These are phyloP conservation scores for Chymomyza amoena DNA, from an alignment of 2,888 invertebrate species.

Conservation along the genomic window DNA sequence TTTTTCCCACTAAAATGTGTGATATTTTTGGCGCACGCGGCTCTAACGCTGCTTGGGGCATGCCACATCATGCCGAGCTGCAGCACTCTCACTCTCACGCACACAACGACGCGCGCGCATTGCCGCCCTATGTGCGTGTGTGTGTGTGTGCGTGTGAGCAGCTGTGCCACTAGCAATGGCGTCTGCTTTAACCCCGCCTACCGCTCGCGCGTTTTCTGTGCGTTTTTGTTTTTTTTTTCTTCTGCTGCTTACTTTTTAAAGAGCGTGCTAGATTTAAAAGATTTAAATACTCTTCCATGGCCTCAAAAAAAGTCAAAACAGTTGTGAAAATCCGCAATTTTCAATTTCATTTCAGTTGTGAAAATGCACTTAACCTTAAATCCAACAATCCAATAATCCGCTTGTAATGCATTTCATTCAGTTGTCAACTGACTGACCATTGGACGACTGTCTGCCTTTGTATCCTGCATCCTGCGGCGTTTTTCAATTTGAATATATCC, in stretches of 20 bases:
- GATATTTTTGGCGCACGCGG: slow-evolving; percentile 52
- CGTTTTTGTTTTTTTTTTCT: slow-evolving; percentile 33
- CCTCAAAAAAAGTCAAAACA: slow-evolving; percentile 47
- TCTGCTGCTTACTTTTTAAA: slow-evolving; percentile 4
- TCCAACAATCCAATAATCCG: slow-evolving; percentile 65
- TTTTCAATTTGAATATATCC: slow-evolving; percentile 61
- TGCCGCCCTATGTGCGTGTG: background rate
- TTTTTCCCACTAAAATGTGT: slow-evolving; percentile 45
- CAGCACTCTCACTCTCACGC: slow-evolving; percentile 18
- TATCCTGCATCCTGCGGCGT: slow-evolving; percentile 49
- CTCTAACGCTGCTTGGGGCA: slow-evolving; percentile 49
- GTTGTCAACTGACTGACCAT: slow-evolving; percentile 39
- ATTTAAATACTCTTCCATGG: slow-evolving; percentile 43
- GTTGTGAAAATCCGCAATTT: slow-evolving; percentile 27
- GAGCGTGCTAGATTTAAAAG: background rate
- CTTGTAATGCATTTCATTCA: slow-evolving; percentile 66
- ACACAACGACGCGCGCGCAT: slow-evolving; percentile 1
- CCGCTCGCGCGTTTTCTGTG: slow-evolving; percentile 40
- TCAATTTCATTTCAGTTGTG: slow-evolving; percentile 48
- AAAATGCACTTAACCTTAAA: slow-evolving; percentile 69
- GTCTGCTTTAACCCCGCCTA: slow-evolving; percentile 66
- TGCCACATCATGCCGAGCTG: slow-evolving; percentile 45
- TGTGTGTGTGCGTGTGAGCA: slow-evolving; percentile 28
- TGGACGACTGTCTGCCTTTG: slow-evolving; percentile 27
- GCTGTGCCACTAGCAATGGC: slow-evolving; percentile 64